phyloP scores from a whole-genome alignment of 2,888 invertebrate genomes.

The Cephus pulcher region DNA sequence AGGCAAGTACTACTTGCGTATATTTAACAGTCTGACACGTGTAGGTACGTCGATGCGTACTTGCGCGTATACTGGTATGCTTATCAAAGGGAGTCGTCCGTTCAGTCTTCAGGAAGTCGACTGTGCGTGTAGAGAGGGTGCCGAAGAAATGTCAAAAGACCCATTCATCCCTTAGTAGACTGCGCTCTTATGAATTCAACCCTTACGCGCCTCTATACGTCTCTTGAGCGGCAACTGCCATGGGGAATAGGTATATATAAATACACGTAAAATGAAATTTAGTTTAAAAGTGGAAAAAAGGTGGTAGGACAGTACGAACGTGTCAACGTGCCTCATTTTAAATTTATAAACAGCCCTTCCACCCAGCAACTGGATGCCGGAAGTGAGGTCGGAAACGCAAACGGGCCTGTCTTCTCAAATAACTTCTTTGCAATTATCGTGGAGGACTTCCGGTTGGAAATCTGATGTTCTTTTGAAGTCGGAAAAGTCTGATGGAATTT shows the following conservation, averaged over 20 bases:
- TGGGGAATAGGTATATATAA: neutral
- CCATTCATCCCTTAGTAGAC: neutral
- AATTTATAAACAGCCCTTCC: too few relatives aligned
- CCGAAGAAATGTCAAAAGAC: neutral
- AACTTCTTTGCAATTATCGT: conserved; percentile 50
- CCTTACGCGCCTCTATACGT: neutral
- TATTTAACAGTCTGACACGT: neutral
- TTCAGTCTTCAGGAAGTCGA: neutral
- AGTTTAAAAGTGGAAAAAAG: neutral
- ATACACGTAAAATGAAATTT: neutral
- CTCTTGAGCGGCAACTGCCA: neutral
- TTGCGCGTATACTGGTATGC: neutral
- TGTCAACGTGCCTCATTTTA: too few relatives aligned
- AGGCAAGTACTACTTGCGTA: neutral
- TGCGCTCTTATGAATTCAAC: neutral
- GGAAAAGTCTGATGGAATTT: neutral
- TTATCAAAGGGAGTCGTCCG: neutral
- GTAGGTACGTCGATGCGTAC: neutral
- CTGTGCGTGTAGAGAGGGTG: neutral
- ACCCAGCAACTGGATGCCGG: too few relatives aligned
- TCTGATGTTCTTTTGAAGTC: neutral
- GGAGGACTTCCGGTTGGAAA: conserved; percentile 5
- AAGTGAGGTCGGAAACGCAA: conserved; percentile 39
- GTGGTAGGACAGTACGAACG: too few relatives aligned
- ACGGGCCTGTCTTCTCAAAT: conserved; percentile 46